Percentiles rank a stretch among this genome's conserved stretches.
These are phyloP conservation scores for Bubo blakistoni DNA, from an alignment of 2,113 vertebrate genomes.

Conservation along the genomic window DNA sequence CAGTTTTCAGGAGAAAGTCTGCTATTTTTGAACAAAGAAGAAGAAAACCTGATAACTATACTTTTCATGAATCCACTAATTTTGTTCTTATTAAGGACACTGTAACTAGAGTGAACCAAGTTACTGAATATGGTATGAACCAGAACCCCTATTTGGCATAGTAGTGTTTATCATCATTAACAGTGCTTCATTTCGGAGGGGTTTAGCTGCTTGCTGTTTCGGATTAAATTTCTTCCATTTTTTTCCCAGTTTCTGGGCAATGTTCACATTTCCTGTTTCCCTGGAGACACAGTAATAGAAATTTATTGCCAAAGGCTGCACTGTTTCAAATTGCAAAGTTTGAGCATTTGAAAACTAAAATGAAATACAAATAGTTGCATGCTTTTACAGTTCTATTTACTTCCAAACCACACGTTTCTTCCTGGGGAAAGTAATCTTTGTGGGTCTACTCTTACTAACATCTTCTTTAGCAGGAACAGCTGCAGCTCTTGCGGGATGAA, in stretches of 20 bases:
- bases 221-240: background rate
- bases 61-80: background rate
- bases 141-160: background rate
- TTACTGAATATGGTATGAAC: background rate
- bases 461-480: conserved; percentile 66
- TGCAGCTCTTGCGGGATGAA: conserved; percentile 62
- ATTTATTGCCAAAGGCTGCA: background rate
- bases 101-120: background rate
- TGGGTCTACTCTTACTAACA: background rate
- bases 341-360: background rate
- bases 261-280: background rate
- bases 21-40: background rate
- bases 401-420: background rate
- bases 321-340: background rate
- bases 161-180: background rate
- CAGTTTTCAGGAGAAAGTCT: background rate
- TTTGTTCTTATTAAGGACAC: background rate
- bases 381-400: background rate
- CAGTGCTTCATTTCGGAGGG: background rate
- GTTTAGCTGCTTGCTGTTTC: background rate
- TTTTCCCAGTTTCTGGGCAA: background rate
- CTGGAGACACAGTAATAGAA: background rate
- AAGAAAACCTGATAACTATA: background rate
- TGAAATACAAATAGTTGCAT: background rate
- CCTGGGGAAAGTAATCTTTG: background rate